A percentile compares a stretch with the other conserved stretches of the same genome.
These are phyloP conservation scores for Orthonyx spaldingii DNA, from an alignment of 2,113 vertebrate species.

Conservation along the genomic window DNA sequence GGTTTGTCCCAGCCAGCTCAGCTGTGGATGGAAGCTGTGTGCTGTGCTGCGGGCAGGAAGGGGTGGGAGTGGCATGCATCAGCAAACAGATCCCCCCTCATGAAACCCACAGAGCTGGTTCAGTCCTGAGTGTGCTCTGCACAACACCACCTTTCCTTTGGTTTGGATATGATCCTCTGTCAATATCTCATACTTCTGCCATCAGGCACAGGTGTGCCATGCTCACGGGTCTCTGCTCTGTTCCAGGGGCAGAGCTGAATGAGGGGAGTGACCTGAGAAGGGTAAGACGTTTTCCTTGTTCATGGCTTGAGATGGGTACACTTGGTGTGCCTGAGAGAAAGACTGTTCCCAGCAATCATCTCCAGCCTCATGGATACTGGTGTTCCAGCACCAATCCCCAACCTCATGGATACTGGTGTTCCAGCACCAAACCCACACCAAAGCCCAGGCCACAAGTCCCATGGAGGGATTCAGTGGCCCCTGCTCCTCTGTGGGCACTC, in stretches of 20 bases:
- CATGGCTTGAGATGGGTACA: not conserved
- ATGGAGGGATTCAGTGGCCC: not conserved
- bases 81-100: not conserved
- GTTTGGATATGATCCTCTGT: not conserved
- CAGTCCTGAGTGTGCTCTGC: not conserved
- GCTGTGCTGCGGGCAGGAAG: not conserved
- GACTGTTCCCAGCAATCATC: not conserved
- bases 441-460: not conserved
- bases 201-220: rapidly evolving
- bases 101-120: not conserved
- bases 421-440: not conserved
- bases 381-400: not conserved
- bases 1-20: not conserved
- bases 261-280: not conserved
- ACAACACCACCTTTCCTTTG: not conserved
- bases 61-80: not conserved
- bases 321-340: not conserved
- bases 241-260: not conserved
- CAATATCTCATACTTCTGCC: rapidly evolving
- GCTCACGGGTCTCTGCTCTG: not conserved
- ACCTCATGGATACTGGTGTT: not conserved
- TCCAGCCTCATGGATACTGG: not conserved
- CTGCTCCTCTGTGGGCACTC: not conserved
- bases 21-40: not conserved
- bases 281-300: not conserved